Conservation (phyloP, 1,140 invertebrate species). For the Zaprionus africanus region DNA sequence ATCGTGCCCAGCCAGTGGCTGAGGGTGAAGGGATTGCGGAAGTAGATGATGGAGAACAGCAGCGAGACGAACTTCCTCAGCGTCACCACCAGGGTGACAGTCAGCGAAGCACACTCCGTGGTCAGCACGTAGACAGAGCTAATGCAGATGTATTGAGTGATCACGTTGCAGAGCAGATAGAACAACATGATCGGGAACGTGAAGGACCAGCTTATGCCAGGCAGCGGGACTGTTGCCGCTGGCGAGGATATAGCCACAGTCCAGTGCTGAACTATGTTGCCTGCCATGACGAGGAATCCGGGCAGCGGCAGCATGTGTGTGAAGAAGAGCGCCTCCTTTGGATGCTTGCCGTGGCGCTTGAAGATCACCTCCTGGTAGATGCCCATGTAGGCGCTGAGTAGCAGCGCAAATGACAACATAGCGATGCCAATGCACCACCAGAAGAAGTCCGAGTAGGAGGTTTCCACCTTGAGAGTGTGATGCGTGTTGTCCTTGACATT, state of each 20-base stretch:
- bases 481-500: constrained; percentile 83
- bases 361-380: constrained; percentile 98
- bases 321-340: constrained; percentile 97
- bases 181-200: constrained; percentile 91
- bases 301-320: constrained; percentile 86
- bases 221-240: constrained; percentile 66
- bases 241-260: constrained; percentile 85
- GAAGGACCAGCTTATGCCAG: constrained; percentile 84
- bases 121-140: constrained; percentile 97
- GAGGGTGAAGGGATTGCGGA: constrained; percentile 96
- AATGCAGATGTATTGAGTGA: constrained; percentile 98
- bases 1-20: constrained; percentile 96
- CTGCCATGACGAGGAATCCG: constrained; percentile 84
- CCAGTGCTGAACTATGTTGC: constrained; percentile 91
- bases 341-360: constrained; percentile 95
- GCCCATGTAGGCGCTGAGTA: constrained; percentile 97
- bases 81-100: constrained; percentile 98
- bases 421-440: constrained; percentile 94
- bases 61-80: constrained; percentile 97
- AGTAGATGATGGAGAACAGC: constrained; percentile 97
- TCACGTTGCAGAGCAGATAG: constrained; percentile 93
- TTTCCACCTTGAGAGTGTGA: constrained; percentile 71
- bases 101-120: constrained; percentile 96
- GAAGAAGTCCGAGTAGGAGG: constrained; percentile 86
- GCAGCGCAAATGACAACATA: constrained; percentile 94